Evolutionary conservation across 2,113 vertebrate genomes (phyloP).

Genomic region (Cochlearius cochlearius): DNA sequence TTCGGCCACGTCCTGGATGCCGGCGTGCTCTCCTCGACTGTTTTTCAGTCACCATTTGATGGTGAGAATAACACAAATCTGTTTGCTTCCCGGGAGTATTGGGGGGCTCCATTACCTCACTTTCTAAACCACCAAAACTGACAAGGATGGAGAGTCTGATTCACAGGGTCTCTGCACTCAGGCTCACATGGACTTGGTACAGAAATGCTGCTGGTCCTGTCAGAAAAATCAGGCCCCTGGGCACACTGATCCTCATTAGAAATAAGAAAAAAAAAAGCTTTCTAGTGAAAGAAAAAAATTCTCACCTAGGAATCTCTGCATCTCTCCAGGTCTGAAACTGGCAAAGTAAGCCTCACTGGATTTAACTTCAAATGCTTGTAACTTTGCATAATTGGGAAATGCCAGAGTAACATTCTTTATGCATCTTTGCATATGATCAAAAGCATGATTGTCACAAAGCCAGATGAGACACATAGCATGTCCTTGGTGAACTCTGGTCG

Average conservation of each 20-base stretch:
- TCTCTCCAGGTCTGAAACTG: neutral
- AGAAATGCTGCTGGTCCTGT: neutral
- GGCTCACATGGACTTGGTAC: neutral
- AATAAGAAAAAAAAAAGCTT: neutral
- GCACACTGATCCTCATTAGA: neutral
- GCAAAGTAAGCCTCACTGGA: neutral
- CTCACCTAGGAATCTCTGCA: neutral
- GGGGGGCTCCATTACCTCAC: neutral
- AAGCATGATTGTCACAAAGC: neutral
- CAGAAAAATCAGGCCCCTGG: neutral
- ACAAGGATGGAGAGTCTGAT: neutral
- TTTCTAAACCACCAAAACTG: neutral
- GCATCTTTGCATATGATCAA: slow-evolving; percentile 24
- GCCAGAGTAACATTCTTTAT: neutral
- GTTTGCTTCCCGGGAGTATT: neutral
- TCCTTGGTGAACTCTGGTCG: neutral
- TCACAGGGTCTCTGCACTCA: neutral
- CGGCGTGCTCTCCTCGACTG: neutral
- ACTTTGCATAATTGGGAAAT: slow-evolving; percentile 18
- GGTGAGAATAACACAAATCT: neutral
- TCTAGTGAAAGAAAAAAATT: neutral
- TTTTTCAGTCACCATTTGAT: neutral
- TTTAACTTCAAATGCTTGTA: slow-evolving; percentile 24
- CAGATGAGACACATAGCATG: neutral
- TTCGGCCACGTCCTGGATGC: neutral